Conservation (phyloP, 2,113 vertebrate genomes). For the Pungitius pungitius region DNA sequence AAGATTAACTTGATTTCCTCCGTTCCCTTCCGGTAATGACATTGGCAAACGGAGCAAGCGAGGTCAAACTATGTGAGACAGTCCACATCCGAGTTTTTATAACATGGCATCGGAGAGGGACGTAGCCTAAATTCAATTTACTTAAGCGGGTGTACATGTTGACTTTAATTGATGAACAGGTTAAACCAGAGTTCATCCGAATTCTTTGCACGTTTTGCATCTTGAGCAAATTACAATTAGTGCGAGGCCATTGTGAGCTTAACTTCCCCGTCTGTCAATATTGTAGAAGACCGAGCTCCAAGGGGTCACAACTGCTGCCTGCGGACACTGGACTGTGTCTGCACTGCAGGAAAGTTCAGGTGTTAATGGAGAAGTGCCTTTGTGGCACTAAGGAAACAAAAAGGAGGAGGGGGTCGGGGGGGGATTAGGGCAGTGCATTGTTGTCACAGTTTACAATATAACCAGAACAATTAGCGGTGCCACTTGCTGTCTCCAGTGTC, state of each 20-base stretch:
- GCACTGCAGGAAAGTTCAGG: slow-evolving; percentile 22
- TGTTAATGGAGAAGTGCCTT: slow-evolving; percentile 37
- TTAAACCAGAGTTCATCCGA: slow-evolving; percentile 33
- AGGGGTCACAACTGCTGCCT: slow-evolving; percentile 46
- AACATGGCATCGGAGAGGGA: slow-evolving; percentile 2
- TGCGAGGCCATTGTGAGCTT: slow-evolving; percentile 45
- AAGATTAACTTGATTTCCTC: slow-evolving; percentile 29
- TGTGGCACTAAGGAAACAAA: slow-evolving; percentile 35
- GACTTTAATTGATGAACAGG: slow-evolving; percentile 58
- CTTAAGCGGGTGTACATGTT: slow-evolving; percentile 28
- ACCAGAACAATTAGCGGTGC: slow-evolving; percentile 73
- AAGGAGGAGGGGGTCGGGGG: too few species aligned
- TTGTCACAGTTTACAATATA: slow-evolving; percentile 66
- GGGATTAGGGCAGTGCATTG: slow-evolving; percentile 54
- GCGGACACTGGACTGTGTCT: slow-evolving; percentile 28
- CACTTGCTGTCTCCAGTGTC: slow-evolving; percentile 57
- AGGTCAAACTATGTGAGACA: slow-evolving; percentile 40
- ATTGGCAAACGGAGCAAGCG: slow-evolving; percentile 45
- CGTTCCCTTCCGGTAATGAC: slow-evolving; percentile 56
- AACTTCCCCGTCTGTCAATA: slow-evolving; percentile 54
- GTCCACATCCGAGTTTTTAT: slow-evolving; percentile 38
- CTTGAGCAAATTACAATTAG: slow-evolving; percentile 54
- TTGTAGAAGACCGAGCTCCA: slow-evolving; percentile 26
- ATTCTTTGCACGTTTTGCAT: slow-evolving; percentile 40
- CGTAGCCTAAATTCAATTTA: slow-evolving; percentile 42